These are phyloP conservation scores for Ochropacha duplaris DNA, from an alignment of 2,888 invertebrate species.

Conservation along the genomic window DNA sequence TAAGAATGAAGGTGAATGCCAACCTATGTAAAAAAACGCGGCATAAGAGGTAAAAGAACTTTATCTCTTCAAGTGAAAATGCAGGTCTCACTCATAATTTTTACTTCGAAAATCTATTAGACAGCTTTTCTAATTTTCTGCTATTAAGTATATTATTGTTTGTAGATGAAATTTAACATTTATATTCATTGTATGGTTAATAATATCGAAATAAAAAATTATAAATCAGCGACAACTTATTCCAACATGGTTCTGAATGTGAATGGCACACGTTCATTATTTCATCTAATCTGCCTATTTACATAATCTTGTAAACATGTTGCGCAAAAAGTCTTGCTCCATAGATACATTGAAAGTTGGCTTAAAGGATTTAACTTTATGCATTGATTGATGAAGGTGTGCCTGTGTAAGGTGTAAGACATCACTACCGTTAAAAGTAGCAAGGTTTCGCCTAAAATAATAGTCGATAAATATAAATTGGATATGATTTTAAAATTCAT, in stretches of 20 bases:
- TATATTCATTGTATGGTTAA: no score
- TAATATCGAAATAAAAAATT: background rate
- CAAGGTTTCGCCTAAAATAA: no score
- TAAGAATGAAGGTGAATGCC: no score
- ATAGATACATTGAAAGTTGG: background rate
- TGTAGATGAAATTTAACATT: no score
- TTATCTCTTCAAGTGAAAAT: no score
- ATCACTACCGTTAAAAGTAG: background rate
- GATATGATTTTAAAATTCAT: background rate
- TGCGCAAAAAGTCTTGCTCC: conserved; percentile 38
- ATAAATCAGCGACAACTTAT: background rate
- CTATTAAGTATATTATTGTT: no score
- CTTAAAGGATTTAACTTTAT: background rate
- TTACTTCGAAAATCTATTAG: no score
- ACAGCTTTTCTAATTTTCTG: no score
- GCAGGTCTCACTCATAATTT: no score
- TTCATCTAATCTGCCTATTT: conserved; percentile 42
- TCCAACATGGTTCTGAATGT: conserved; percentile 8
- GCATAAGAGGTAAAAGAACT: no score
- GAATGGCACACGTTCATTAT: conserved; percentile 23
- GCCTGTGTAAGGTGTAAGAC: background rate
- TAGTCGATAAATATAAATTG: no score
- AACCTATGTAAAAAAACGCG: no score
- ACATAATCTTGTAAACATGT: conserved; percentile 44
- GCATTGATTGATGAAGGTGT: background rate